Percentiles rank a stretch among this genome's conserved stretches.
These are phyloP conservation scores for Typhlomys cinereus DNA, from an alignment of 2,113 vertebrate genomes.

Conservation along the genomic window DNA sequence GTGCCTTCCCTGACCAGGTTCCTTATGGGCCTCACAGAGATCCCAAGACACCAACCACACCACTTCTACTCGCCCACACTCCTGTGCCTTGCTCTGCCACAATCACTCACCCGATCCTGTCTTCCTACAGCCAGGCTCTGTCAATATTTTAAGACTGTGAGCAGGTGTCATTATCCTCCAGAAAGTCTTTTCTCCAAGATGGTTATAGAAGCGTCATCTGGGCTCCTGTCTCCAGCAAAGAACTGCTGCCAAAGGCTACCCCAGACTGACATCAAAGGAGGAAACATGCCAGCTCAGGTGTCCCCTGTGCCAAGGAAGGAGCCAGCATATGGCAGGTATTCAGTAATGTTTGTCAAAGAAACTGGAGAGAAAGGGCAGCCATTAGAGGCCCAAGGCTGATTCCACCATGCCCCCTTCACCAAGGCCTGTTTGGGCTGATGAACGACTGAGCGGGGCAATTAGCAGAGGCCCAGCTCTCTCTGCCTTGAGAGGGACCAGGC, in stretches of 20 bases:
- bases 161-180: constrained; percentile 4
- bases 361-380: not conserved
- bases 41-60: not conserved
- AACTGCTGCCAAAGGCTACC: not conserved
- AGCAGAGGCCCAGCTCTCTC: not conserved
- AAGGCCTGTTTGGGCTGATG: not conserved
- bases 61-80: not conserved
- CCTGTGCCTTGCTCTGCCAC: not conserved
- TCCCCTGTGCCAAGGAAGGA: not conserved
- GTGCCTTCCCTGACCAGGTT: not conserved
- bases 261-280: not conserved
- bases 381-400: not conserved
- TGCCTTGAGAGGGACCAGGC: not conserved
- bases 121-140: not conserved
- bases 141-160: not conserved
- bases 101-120: not conserved
- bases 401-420: constrained; percentile 3
- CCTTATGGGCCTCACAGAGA: not conserved
- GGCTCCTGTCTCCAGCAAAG: not conserved
- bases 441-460: not conserved
- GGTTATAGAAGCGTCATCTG: not conserved
- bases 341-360: constrained; percentile 9
- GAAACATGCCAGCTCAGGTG: not conserved
- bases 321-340: not conserved
- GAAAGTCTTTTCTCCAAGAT: not conserved